Conservation (phyloP, 2,888 invertebrate species). For the Endomychus coccineus region DNA sequence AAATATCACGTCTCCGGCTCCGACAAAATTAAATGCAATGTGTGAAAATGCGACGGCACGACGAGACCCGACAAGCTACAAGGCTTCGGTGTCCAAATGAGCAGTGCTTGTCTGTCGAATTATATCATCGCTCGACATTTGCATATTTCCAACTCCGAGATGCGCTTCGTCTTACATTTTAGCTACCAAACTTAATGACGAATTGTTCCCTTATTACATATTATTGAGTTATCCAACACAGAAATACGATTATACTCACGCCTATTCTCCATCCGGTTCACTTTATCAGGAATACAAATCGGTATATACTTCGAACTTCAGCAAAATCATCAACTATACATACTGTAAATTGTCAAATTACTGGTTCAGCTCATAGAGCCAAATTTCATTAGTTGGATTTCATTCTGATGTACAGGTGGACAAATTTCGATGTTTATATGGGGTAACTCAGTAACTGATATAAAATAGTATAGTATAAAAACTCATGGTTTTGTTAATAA, state of each 20-base stretch:
- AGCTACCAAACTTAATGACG: slow-evolving; percentile 31
- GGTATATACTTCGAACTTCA: too few relatives aligned
- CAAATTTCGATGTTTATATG: too few relatives aligned
- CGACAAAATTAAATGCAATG: slow-evolving; percentile 28
- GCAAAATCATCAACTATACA: too few relatives aligned
- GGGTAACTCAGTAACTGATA: too few relatives aligned
- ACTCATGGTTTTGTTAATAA: too few relatives aligned
- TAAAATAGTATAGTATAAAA: too few relatives aligned
- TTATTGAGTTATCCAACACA: slow-evolving; percentile 31
- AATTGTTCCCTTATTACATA: slow-evolving; percentile 33
- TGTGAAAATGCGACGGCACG: slow-evolving; percentile 24
- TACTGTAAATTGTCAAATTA: too few relatives aligned
- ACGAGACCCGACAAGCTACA: slow-evolving; percentile 5
- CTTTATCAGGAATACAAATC: too few relatives aligned
- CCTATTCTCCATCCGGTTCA: too few relatives aligned
- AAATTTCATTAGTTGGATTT: too few relatives aligned
- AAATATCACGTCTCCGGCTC: slow-evolving; percentile 28
- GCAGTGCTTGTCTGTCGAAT: slow-evolving; percentile 30
- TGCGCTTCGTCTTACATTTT: slow-evolving; percentile 20
- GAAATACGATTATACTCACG: slow-evolving; percentile 29
- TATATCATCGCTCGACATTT: slow-evolving; percentile 30
- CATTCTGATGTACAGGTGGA: too few relatives aligned
- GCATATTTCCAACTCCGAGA: slow-evolving; percentile 29
- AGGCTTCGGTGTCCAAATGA: slow-evolving; percentile 28
- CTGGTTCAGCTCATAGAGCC: too few relatives aligned